phyloP scores from a whole-genome alignment of 1,140 invertebrate species.

The Rhizoglyphus robini region DNA sequence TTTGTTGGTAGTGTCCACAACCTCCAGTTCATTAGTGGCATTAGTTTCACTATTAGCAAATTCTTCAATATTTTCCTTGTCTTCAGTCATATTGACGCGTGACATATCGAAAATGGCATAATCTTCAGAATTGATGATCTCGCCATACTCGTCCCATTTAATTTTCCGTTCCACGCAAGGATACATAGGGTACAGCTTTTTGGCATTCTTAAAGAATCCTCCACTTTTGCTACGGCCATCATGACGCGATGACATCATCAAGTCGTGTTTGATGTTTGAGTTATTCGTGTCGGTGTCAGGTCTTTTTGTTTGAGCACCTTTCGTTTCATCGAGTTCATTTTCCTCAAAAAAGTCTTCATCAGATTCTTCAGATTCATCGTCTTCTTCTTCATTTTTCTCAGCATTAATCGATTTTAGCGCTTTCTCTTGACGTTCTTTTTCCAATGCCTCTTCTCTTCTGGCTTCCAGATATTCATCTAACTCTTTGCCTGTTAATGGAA shows the following conservation, averaged over 20 bases:
- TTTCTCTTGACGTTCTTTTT: slow-evolving; percentile 25
- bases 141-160: slow-evolving; percentile 85
- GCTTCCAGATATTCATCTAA: slow-evolving; percentile 70
- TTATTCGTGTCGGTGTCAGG: neutral
- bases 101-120: slow-evolving; percentile 59
- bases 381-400: neutral
- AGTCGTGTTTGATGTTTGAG: slow-evolving; percentile 49
- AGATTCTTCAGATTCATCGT: slow-evolving; percentile 1
- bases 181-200: slow-evolving; percentile 91
- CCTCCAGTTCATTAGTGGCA: slow-evolving; percentile 19
- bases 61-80: slow-evolving; percentile 35
- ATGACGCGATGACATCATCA: slow-evolving; percentile 58
- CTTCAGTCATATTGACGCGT: slow-evolving; percentile 31
- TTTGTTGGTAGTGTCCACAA: slow-evolving; percentile 36
- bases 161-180: slow-evolving; percentile 79
- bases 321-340: slow-evolving; percentile 12
- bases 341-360: slow-evolving; percentile 13
- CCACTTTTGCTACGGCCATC: slow-evolving; percentile 44
- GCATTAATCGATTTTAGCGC: neutral
- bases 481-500: slow-evolving; percentile 76
- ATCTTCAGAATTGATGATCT: slow-evolving; percentile 78
- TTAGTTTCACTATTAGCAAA: neutral
- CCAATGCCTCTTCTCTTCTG: slow-evolving; percentile 30
- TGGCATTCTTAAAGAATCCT: slow-evolving; percentile 66
- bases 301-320: neutral